These are phyloP conservation scores for Sinotaia quadrata DNA, from an alignment of 2,888 invertebrate species.

Conservation along the genomic window DNA sequence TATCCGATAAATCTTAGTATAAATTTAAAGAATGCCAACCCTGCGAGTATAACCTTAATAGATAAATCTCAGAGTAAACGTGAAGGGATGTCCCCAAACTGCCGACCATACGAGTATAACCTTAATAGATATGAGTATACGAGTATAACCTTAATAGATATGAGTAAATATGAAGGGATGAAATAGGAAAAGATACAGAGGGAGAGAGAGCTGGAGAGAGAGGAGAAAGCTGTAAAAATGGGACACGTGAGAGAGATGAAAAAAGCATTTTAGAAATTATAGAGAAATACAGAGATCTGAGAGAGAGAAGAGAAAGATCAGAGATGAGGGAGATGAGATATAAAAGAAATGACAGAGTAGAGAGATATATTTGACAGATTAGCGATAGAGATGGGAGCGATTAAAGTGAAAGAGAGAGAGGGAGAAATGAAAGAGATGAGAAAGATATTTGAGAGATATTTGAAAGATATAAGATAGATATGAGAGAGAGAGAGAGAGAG, in stretches of 20 bases:
- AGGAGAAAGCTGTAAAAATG: no score
- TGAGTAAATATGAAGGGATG: not conserved
- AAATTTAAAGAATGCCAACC: no score
- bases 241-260: not conserved
- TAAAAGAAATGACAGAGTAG: not conserved
- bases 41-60: no score
- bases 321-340: not conserved
- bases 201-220: not conserved
- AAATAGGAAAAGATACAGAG: slow-evolving; percentile 2
- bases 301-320: not conserved
- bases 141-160: no score
- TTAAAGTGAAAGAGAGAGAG: slow-evolving; percentile 9
- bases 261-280: not conserved
- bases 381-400: no score
- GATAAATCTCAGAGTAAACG: no score
- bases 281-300: not conserved
- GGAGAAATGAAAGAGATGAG: slow-evolving; percentile 6
- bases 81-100: no score
- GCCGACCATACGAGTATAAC: no score
- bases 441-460: slow-evolving; percentile 7
- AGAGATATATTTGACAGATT: not conserved
- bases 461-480: not conserved
- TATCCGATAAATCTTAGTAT: no score
- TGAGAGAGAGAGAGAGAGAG: slow-evolving; percentile 2
- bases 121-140: no score